These are phyloP conservation scores for Acanthurus tractus DNA, from an alignment of 2,797 vertebrate species.

Conservation along the genomic window DNA sequence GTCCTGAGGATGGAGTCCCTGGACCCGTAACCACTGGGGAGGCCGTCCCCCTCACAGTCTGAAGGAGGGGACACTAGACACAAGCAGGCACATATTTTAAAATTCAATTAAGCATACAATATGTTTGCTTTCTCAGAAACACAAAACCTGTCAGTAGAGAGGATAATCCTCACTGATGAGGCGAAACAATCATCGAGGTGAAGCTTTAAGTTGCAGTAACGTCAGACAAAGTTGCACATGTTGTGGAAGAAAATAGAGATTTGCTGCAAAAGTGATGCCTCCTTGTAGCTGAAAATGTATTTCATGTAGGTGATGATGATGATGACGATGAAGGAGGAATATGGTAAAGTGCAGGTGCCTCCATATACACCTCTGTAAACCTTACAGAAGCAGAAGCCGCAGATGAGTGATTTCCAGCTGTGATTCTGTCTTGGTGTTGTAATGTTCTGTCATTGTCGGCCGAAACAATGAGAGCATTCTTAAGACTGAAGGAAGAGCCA, in stretches of 20 bases:
- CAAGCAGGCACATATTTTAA: constrained; percentile 14
- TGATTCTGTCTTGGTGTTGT: neutral
- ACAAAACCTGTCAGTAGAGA: neutral
- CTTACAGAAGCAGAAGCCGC: neutral
- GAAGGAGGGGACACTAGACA: constrained; percentile 78
- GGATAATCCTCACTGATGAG: neutral
- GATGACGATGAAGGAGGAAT: too few species aligned
- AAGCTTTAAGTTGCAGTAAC: neutral
- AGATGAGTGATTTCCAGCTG: neutral
- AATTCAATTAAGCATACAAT: constrained; percentile 1
- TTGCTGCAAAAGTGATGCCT: neutral
- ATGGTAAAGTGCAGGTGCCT: too few species aligned
- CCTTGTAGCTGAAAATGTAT: neutral
- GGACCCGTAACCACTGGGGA: constrained; percentile 79
- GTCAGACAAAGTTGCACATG: neutral
- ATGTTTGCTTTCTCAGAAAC: neutral
- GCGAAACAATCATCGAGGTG: neutral
- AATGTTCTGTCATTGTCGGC: neutral
- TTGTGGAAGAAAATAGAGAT: neutral
- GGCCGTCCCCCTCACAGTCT: constrained; percentile 77
- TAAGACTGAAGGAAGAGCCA: constrained; percentile 26
- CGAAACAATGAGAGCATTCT: constrained; percentile 3
- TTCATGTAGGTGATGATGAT: too few species aligned
- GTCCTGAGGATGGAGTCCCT: constrained; percentile 81
- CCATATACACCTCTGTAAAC: neutral